Conservation (phyloP, 2,888 invertebrate genomes). For the Diarsia brunnea region DNA sequence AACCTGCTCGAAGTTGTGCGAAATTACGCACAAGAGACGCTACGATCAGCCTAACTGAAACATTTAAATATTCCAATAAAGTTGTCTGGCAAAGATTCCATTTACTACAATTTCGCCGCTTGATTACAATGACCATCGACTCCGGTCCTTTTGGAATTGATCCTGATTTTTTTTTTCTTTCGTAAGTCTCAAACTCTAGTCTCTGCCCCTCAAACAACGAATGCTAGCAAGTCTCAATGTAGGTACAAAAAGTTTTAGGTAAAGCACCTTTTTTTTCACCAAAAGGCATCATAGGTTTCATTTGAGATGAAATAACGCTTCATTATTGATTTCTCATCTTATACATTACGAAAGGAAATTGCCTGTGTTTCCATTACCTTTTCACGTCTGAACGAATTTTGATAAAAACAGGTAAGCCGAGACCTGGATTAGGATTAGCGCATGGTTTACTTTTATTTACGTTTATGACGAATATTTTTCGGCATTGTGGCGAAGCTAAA, state of each 20-base stretch:
- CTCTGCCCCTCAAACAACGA: too few relatives aligned
- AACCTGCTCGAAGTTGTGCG: background rate
- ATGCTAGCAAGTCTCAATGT: background rate
- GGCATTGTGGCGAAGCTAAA: background rate
- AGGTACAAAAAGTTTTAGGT: too few relatives aligned
- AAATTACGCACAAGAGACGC: background rate
- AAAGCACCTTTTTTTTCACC: background rate
- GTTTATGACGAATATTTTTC: background rate
- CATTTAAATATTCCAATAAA: background rate
- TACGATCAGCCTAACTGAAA: background rate
- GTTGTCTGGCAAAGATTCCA: background rate
- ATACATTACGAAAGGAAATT: background rate
- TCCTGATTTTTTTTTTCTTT: background rate
- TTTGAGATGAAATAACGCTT: background rate
- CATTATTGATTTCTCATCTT: background rate
- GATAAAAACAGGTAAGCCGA: background rate
- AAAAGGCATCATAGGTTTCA: background rate
- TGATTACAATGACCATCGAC: background rate
- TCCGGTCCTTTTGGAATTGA: background rate
- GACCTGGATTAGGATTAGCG: background rate
- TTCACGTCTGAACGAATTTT: background rate
- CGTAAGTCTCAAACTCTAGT: too few relatives aligned
- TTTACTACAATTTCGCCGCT: background rate
- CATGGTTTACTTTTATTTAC: background rate
- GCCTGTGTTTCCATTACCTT: background rate